phyloP scores from a whole-genome alignment of 2,113 vertebrate species.

The Mesembrinibis cayennensis region DNA sequence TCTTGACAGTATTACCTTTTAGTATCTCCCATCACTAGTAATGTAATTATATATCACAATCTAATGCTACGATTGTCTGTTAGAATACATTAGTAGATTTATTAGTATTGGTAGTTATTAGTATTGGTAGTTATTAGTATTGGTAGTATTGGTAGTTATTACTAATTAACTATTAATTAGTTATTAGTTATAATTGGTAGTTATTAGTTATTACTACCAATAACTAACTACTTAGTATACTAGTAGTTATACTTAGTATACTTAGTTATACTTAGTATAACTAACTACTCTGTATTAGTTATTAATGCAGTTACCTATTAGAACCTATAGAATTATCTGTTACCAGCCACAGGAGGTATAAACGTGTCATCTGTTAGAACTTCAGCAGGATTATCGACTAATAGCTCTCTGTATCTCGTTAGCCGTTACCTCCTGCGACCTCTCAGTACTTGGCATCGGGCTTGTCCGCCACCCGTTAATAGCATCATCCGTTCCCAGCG shows the following conservation, averaged over 20 bases:
- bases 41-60: background rate
- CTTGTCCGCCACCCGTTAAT: background rate
- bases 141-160: too few relatives aligned
- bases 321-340: background rate
- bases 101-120: accelerated
- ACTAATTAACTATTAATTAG: too few relatives aligned
- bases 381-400: too few relatives aligned
- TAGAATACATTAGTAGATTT: background rate
- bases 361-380: accelerated
- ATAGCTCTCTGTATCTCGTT: background rate
- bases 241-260: too few relatives aligned
- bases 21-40: background rate
- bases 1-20: background rate
- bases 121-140: too few relatives aligned
- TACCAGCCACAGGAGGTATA: background rate
- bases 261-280: too few relatives aligned
- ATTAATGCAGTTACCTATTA: background rate
- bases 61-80: background rate
- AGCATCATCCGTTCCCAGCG: background rate
- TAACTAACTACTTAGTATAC: too few relatives aligned
- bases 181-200: too few relatives aligned
- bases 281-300: background rate
- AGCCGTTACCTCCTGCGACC: too few relatives aligned
- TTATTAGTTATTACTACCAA: too few relatives aligned
- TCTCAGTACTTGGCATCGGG: accelerated